phyloP scores from a whole-genome alignment of 1,140 invertebrate genomes.

The Hylaeus anthracinus region DNA sequence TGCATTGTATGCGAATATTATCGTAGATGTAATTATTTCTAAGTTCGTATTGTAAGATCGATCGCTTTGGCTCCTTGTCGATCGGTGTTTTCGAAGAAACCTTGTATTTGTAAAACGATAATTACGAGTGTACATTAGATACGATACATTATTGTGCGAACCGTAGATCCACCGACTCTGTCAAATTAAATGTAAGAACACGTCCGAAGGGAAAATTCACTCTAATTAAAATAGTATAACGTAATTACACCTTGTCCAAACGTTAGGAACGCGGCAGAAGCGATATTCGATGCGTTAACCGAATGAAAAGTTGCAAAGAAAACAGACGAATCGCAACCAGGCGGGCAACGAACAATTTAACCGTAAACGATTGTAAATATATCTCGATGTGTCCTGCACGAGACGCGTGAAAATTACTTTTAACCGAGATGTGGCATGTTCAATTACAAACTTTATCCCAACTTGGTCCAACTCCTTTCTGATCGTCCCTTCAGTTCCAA shows the following conservation, averaged over 20 bases:
- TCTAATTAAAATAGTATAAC: not conserved
- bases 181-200: not conserved
- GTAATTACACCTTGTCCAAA: constrained; percentile 22
- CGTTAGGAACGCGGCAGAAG: too few species aligned
- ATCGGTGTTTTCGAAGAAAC: not conserved
- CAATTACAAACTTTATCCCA: constrained; percentile 28
- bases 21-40: not conserved
- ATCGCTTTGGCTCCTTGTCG: not conserved
- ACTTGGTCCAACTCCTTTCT: not conserved
- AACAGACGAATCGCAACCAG: too few species aligned
- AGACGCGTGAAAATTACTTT: constrained; percentile 28
- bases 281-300: too few species aligned
- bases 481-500: not conserved
- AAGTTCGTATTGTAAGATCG: not conserved
- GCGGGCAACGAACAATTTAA: too few species aligned
- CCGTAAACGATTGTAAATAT: constrained; percentile 31
- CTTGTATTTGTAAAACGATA: not conserved
- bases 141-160: not conserved
- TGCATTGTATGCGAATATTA: not conserved
- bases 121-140: not conserved
- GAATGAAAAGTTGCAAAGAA: too few species aligned
- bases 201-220: not conserved
- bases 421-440: constrained; percentile 15
- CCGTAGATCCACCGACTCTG: not conserved
- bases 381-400: constrained; percentile 35